A percentile compares a stretch with the other conserved stretches of the same genome.
phyloP scores from a whole-genome alignment of 64 coral and sea anemone species.

The Catalaphyllia jardinei region DNA sequence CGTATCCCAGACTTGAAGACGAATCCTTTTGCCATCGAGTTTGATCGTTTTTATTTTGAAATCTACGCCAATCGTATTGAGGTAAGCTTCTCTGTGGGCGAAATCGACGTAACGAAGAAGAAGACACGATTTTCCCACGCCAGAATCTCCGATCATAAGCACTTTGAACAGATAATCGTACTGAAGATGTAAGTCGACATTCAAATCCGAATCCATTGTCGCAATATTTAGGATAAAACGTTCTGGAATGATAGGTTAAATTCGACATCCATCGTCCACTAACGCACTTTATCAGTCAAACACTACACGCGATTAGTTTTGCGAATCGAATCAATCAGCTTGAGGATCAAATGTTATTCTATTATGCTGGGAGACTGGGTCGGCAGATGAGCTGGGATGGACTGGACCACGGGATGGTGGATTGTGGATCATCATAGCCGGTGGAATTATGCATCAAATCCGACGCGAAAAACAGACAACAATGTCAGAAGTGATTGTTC shows the following conservation, averaged over 20 bases:
- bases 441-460: too few species aligned
- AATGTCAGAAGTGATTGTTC: too few species aligned
- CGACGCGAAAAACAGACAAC: too few species aligned
- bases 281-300: neutral
- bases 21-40: constrained; percentile 82
- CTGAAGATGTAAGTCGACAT: constrained; percentile 72
- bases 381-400: neutral
- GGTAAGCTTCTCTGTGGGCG: constrained; percentile 84
- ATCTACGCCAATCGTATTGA: constrained; percentile 92
- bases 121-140: constrained; percentile 93
- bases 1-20: constrained; percentile 93
- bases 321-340: constrained; percentile 34
- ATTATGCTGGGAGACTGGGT: neutral
- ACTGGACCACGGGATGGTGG: neutral
- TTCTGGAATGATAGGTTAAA: neutral
- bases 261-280: neutral
- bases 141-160: constrained; percentile 91
- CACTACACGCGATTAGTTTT: constrained; percentile 6
- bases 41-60: constrained; percentile 94
- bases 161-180: constrained; percentile 99
- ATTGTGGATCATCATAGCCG: too few species aligned
- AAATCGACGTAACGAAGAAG: constrained; percentile 90
- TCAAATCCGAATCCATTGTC: constrained; percentile 77
- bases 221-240: neutral
- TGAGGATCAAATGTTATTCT: neutral